Evolutionary conservation across 2,113 vertebrate genomes (phyloP), one percentile per base, ranked within the genome.

Genomic region (Paracanthobrama guichenoti): DNA sequence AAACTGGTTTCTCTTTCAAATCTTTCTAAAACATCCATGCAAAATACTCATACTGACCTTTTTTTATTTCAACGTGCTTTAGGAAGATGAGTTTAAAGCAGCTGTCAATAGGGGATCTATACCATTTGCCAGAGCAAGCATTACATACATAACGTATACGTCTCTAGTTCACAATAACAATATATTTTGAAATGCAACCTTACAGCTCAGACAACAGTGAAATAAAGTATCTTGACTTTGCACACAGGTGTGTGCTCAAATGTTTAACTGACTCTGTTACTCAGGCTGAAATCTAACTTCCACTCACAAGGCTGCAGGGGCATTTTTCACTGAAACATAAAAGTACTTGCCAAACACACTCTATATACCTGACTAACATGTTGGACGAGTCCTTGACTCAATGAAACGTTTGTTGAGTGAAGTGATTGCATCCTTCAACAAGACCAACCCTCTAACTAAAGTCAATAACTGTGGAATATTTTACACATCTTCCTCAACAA

Each of bases 341-440:
- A 39, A n/a, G 3, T 59, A 2, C 55, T 4, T 59, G 11, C n/a
- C 35, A 77, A 57, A 57, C 11, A 35, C 53, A 4, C 8, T 62
- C 3, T 42, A 16, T 44, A 42, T 64, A 48, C 59, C 18, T 31
- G 78, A 79, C 24, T 48, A 79, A 79, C 78, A 64, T 48, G 78
- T 64, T 48, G 4, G 66, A 79, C 78, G 2, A 48, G 78, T 79
- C 42, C 9, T 31, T 64, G n/a, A 24, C n/a, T 79, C 6, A 64
- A 26, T 28, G 55, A 79, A 46, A 42, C 20, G 20, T 39, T 24
- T 46, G 77, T 79, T 11, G 16, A 42, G 1, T 24, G 20, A 57
- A 44, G 50, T 48, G n/a, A 18, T 9, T 9, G 24, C 14, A 74
- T 42, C 55, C 13, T 39, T 28, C 4, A 60, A 46, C 35, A 28